phyloP scores from a whole-genome alignment of 2,113 vertebrate species.

The Baryphthengus martii region DNA sequence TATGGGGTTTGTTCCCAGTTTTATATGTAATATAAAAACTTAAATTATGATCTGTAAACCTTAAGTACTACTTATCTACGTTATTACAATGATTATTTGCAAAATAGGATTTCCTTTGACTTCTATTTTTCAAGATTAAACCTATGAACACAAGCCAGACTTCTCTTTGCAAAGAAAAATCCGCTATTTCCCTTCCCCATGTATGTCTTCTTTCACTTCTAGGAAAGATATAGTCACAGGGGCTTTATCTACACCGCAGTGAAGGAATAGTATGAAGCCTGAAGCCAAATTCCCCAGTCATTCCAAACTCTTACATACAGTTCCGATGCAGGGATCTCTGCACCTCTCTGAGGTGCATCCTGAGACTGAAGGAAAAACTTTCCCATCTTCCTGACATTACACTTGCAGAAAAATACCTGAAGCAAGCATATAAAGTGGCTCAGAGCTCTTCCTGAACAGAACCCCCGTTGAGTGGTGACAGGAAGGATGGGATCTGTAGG shows the following conservation, averaged over 20 bases:
- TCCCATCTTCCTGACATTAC: background rate
- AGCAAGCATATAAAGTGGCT: background rate
- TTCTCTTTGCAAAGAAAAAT: background rate
- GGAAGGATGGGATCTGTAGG: background rate
- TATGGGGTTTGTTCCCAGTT: background rate
- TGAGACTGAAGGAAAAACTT: background rate
- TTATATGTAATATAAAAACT: background rate
- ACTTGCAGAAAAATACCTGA: background rate
- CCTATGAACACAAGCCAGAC: background rate
- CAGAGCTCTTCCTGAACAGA: background rate
- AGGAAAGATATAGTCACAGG: background rate
- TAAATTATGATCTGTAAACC: background rate
- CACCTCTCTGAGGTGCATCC: background rate
- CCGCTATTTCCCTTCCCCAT: background rate
- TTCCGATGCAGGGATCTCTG: background rate
- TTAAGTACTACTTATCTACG: background rate
- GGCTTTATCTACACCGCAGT: background rate
- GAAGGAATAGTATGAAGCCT: background rate
- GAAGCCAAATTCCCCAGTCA: background rate
- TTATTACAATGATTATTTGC: background rate
- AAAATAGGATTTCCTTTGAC: background rate
- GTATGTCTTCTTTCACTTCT: background rate
- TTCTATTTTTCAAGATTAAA: background rate
- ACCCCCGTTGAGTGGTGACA: background rate
- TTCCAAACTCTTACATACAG: background rate